Evolutionary conservation across 2,113 vertebrate genomes (phyloP).

Genomic region (Sorex araneus): DNA sequence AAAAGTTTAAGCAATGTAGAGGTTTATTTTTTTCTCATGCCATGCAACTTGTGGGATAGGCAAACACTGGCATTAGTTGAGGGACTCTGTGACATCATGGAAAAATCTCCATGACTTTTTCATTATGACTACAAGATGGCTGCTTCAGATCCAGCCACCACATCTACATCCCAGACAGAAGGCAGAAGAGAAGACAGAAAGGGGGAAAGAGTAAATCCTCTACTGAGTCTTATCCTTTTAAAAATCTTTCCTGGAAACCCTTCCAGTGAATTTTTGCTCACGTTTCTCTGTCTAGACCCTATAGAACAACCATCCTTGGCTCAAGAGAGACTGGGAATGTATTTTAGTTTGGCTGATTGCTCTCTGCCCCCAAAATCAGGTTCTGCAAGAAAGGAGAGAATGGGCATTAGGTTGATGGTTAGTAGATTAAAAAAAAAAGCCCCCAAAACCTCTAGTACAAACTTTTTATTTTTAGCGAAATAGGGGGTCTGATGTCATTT

Average conservation of each 20-base stretch:
- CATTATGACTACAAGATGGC: not conserved
- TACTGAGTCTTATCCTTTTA: slow-evolving; percentile 8
- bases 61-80: slow-evolving; percentile 30
- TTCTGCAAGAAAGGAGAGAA: slow-evolving; percentile 19
- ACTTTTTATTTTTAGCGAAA: no score
- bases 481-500: no score
- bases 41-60: slow-evolving; percentile 22
- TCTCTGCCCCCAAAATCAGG: slow-evolving; percentile 46
- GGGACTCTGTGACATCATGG: not conserved
- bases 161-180: not conserved
- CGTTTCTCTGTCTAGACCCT: not conserved
- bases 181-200: not conserved
- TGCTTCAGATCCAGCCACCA: not conserved
- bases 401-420: not conserved
- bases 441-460: slow-evolving; percentile 32
- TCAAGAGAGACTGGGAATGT: not conserved
- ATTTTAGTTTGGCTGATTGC: slow-evolving; percentile 27
- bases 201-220: not conserved
- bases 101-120: not conserved
- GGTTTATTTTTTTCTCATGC: slow-evolving; percentile 39
- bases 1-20: not conserved
- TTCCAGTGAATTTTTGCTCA: not conserved
- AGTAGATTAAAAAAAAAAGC: slow-evolving; percentile 32
- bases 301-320: not conserved
- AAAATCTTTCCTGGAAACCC: not conserved